A percentile compares a stretch with the other conserved stretches of the same genome.
Evolutionary conservation across 2,888 invertebrate species (phyloP).

Genomic region (Lutraria lutraria): DNA sequence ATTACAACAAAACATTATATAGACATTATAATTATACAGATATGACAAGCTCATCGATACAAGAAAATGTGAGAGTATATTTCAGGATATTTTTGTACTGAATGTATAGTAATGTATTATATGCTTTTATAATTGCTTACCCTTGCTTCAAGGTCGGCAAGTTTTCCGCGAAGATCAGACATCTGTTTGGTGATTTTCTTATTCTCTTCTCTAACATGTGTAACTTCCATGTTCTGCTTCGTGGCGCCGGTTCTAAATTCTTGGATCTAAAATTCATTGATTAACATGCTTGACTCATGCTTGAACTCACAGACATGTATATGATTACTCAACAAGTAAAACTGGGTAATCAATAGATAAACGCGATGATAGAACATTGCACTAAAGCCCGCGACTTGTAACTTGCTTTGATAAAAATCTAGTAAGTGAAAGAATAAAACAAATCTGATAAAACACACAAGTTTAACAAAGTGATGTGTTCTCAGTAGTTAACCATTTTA

Average conservation of each 20-base stretch:
- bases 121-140: slow-evolving; percentile 81
- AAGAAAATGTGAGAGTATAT: no score
- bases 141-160: slow-evolving; percentile 88
- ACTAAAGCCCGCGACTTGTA: neutral
- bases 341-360: neutral
- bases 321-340: neutral
- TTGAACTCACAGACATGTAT: neutral
- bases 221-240: slow-evolving; percentile 87
- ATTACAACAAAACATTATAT: no score
- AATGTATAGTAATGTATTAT: no score
- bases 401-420: neutral
- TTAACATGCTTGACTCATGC: neutral
- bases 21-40: no score
- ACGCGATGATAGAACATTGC: neutral
- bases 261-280: slow-evolving; percentile 85
- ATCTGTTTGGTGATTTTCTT: slow-evolving; percentile 87
- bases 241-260: slow-evolving; percentile 88
- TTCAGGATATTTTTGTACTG: no score
- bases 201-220: slow-evolving; percentile 87
- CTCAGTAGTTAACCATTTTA: no score
- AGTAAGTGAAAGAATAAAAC: no score
- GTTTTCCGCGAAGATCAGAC: slow-evolving; percentile 87
- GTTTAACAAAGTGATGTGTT: no score
- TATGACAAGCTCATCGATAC: no score
- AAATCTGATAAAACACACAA: no score